phyloP scores from a whole-genome alignment of 2,113 vertebrate species.

The Ictalurus furcatus region DNA sequence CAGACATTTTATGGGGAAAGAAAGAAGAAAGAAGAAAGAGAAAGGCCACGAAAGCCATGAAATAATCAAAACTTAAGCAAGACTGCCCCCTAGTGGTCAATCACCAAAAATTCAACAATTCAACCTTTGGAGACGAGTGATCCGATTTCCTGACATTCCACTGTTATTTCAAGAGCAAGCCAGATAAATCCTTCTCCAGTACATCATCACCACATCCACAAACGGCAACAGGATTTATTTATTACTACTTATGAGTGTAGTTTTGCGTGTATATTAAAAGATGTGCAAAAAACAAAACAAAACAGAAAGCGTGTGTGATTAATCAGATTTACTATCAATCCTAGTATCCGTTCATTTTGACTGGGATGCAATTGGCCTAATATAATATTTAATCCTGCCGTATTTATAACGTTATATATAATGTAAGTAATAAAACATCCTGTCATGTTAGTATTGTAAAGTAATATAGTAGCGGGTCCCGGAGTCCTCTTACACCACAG shows the following conservation, averaged over 20 bases:
- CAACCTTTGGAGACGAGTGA: neutral
- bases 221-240: neutral
- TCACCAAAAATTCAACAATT: neutral
- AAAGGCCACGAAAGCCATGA: too few relatives aligned
- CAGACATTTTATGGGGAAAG: neutral
- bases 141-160: neutral
- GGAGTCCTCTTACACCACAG: too few relatives aligned
- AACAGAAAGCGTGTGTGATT: neutral
- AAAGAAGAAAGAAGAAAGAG: neutral
- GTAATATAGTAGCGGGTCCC: too few relatives aligned
- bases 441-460: too few relatives aligned
- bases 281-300: neutral
- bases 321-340: neutral
- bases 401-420: too few relatives aligned
- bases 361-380: too few relatives aligned
- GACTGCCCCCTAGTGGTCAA: conserved; percentile 29
- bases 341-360: too few relatives aligned
- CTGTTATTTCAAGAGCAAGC: neutral
- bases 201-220: neutral
- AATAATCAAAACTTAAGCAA: conserved; percentile 13
- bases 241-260: neutral
- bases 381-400: too few relatives aligned
- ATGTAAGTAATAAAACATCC: too few relatives aligned
- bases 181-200: neutral
- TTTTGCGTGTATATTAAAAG: neutral